These are phyloP conservation scores for Augiades crinisus DNA, from an alignment of 2,888 invertebrate species.

Conservation along the genomic window DNA sequence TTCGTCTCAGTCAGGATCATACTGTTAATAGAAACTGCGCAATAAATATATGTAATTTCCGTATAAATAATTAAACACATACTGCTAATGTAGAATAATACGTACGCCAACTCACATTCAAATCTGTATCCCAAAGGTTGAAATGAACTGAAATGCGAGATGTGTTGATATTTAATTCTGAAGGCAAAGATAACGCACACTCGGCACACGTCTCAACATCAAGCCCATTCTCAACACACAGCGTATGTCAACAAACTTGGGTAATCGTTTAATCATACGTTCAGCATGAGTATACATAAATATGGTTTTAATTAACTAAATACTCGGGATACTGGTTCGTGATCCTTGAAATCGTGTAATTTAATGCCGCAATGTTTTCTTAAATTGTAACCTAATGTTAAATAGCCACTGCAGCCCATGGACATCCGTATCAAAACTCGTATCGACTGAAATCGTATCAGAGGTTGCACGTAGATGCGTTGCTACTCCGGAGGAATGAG, in stretches of 20 bases:
- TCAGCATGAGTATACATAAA: conserved; percentile 55
- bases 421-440: too few relatives aligned
- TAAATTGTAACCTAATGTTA: too few relatives aligned
- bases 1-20: too few relatives aligned
- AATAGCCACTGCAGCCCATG: too few relatives aligned
- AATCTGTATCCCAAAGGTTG: neutral
- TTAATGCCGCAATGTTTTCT: too few relatives aligned
- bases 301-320: conserved; percentile 79
- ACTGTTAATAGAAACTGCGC: too few relatives aligned
- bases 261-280: conserved; percentile 52
- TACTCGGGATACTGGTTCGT: conserved; percentile 74
- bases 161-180: conserved; percentile 8
- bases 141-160: neutral
- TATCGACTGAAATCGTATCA: too few relatives aligned
- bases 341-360: conserved; percentile 77
- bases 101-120: neutral
- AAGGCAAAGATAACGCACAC: conserved; percentile 12
- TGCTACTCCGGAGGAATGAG: too few relatives aligned
- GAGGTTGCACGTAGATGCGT: too few relatives aligned
- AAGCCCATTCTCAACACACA: conserved; percentile 18
- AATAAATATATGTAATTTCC: too few relatives aligned
- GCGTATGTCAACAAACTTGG: conserved; percentile 40
- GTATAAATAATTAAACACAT: too few relatives aligned
- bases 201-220: conserved; percentile 12
- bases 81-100: too few relatives aligned